Conservation (phyloP, 2,888 invertebrate genomes). For the Torymus aiolomorphi region DNA sequence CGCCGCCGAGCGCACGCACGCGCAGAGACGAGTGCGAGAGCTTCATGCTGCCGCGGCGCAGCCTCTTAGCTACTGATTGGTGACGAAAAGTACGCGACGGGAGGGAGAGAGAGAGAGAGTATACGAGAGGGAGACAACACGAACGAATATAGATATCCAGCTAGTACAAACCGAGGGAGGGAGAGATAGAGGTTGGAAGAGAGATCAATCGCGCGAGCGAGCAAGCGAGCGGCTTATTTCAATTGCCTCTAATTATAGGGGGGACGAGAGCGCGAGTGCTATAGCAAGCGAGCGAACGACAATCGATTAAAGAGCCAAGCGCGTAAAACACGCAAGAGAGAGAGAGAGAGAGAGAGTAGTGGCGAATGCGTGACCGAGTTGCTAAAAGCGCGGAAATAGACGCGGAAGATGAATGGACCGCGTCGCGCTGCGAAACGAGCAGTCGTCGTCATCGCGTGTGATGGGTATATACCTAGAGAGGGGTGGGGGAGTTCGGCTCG, state of each 20-base stretch:
- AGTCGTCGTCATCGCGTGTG: neutral
- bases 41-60: neutral
- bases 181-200: slow-evolving; percentile 43
- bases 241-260: slow-evolving; percentile 55
- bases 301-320: slow-evolving; percentile 26
- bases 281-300: neutral
- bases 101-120: slow-evolving; percentile 21
- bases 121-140: neutral
- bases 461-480: too few species aligned
- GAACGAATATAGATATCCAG: neutral
- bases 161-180: neutral
- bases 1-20: slow-evolving; percentile 61
- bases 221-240: slow-evolving; percentile 48
- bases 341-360: neutral
- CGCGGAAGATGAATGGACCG: slow-evolving; percentile 22
- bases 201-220: slow-evolving; percentile 38
- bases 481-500: slow-evolving; percentile 8
- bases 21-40: slow-evolving; percentile 55
- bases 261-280: neutral
- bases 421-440: slow-evolving; percentile 61
- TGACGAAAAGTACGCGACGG: slow-evolving; percentile 61
- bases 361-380: slow-evolving; percentile 15
- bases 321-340: neutral
- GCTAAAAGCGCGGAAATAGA: slow-evolving; percentile 28
- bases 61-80: slow-evolving; percentile 63